A percentile compares a stretch with the other conserved stretches of the same genome.
phyloP scores from a whole-genome alignment of 2,797 vertebrate species.

The Anas georgica region DNA sequence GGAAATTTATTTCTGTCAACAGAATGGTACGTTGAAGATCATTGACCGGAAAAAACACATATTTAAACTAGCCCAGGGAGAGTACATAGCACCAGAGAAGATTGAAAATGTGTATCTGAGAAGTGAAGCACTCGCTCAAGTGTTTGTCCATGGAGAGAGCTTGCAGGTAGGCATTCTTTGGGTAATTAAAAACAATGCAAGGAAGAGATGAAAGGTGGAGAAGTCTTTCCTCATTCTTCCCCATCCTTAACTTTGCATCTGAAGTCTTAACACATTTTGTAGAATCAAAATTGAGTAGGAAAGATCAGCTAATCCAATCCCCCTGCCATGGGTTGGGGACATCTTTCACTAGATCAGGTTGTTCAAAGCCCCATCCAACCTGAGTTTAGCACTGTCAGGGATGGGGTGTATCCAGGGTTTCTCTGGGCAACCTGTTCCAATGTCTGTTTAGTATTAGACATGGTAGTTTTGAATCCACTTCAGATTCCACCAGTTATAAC shows the following conservation, averaged over 20 bases:
- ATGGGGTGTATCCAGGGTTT: not conserved
- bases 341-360: not conserved
- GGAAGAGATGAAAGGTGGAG: not conserved
- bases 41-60: conserved; percentile 97
- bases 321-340: not conserved
- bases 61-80: conserved; percentile 97
- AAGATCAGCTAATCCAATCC: not conserved
- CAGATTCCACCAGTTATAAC: not conserved
- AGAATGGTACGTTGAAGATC: conserved; percentile 96
- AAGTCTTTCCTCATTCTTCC: not conserved
- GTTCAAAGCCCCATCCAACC: not conserved
- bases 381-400: not conserved
- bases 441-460: no score
- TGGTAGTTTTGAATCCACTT: not conserved
- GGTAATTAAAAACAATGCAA: not conserved
- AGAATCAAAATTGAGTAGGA: not conserved
- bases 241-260: not conserved
- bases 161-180: conserved; percentile 84
- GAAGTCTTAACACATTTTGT: not conserved
- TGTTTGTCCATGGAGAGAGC: conserved; percentile 95
- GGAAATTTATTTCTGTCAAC: conserved; percentile 43
- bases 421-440: not conserved
- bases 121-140: conserved; percentile 88
- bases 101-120: conserved; percentile 91
- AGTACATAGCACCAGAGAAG: conserved; percentile 98